A percentile compares a stretch with the other conserved stretches of the same genome.
These are phyloP conservation scores for Julus scanicus DNA, from an alignment of 2,888 invertebrate genomes.

Conservation along the genomic window DNA sequence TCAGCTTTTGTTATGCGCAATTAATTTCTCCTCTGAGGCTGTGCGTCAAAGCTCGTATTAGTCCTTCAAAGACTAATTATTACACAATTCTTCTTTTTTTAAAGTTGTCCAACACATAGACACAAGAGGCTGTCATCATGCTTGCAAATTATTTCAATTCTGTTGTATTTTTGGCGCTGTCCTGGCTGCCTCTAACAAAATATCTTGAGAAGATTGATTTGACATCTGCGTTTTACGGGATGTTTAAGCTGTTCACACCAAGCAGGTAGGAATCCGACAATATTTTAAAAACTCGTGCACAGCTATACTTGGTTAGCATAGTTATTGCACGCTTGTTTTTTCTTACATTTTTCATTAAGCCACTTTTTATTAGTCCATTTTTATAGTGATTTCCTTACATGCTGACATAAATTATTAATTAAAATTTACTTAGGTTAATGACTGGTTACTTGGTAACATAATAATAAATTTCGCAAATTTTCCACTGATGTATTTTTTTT, in stretches of 20 bases:
- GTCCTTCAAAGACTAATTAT: background rate
- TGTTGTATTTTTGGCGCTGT: slow-evolving; percentile 26
- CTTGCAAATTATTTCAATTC: slow-evolving; percentile 4
- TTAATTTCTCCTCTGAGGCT: background rate
- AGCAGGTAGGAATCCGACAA: background rate
- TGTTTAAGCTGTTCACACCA: slow-evolving; percentile 9
- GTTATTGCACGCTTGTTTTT: too few relatives aligned
- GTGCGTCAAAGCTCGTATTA: background rate
- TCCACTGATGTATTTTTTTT: too few relatives aligned
- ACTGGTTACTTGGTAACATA: too few relatives aligned
- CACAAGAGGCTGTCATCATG: slow-evolving; percentile 5
- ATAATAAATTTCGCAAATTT: too few relatives aligned
- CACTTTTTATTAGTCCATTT: too few relatives aligned
- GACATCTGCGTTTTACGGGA: slow-evolving; percentile 26
- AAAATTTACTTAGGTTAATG: too few relatives aligned
- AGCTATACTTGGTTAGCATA: too few relatives aligned
- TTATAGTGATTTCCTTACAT: too few relatives aligned
- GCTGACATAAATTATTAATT: too few relatives aligned
- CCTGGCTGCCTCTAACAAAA: slow-evolving; percentile 2
- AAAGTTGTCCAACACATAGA: background rate
- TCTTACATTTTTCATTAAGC: too few relatives aligned
- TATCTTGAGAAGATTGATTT: slow-evolving; percentile 28
- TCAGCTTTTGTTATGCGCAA: background rate
- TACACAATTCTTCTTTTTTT: background rate
- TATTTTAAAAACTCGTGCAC: background rate